These are phyloP conservation scores for Patagioenas fasciata DNA, from an alignment of 2,113 vertebrate species.

Conservation along the genomic window DNA sequence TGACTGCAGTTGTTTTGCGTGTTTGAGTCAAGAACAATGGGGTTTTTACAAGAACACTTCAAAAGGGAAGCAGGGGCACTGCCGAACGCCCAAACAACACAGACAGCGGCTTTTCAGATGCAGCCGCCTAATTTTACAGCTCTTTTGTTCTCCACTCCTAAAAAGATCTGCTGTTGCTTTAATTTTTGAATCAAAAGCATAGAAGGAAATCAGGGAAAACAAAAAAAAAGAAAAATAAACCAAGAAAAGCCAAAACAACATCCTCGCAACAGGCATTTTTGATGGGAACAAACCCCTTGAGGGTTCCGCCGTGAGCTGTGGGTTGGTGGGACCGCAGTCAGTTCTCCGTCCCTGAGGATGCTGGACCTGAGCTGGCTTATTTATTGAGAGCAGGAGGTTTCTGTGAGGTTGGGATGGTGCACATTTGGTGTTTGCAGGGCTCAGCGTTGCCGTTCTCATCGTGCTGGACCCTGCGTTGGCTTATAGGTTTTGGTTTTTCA, in stretches of 20 bases:
- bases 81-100: not conserved
- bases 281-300: not conserved
- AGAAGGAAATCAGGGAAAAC: not conserved
- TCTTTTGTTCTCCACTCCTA: not conserved
- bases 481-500: not conserved
- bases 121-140: not conserved
- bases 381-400: not conserved
- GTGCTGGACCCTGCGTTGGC: not conserved
- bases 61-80: not conserved
- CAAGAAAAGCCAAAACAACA: not conserved
- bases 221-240: not conserved
- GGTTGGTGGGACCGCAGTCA: accelerated
- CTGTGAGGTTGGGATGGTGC: not conserved
- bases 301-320: accelerated
- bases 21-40: not conserved
- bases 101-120: not conserved
- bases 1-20: not conserved
- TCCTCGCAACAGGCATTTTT: not conserved
- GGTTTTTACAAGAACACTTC: not conserved
- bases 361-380: not conserved
- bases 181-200: not conserved
- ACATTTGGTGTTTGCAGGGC: not conserved
- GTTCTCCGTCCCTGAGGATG: not conserved
- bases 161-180: not conserved
- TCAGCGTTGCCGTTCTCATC: not conserved